phyloP scores from a whole-genome alignment of 2,113 vertebrate genomes.

The Syrrhaptes paradoxus region DNA sequence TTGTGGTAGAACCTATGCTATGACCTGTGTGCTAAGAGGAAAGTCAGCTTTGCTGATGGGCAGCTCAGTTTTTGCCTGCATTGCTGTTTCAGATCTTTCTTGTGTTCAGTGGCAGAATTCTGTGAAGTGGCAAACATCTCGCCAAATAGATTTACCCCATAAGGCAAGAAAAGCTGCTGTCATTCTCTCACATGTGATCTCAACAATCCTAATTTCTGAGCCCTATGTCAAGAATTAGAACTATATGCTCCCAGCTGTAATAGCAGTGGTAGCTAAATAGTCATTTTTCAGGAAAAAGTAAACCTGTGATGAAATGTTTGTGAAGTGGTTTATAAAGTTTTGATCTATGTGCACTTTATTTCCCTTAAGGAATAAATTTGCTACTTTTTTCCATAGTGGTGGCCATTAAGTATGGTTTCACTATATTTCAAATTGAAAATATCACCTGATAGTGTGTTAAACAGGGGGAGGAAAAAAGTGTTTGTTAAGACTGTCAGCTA shows the following conservation, averaged over 20 bases:
- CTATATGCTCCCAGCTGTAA: neutral
- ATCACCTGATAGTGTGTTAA: neutral
- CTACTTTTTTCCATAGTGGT: neutral
- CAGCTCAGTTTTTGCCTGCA: neutral
- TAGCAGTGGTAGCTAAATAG: neutral
- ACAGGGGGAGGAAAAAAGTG: neutral
- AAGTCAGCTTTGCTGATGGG: slow-evolving; percentile 5
- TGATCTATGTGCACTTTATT: neutral
- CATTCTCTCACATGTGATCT: neutral
- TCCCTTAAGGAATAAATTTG: neutral
- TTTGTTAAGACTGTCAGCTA: neutral
- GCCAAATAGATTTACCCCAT: neutral
- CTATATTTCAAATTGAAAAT: neutral
- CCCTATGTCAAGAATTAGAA: neutral
- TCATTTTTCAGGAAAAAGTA: neutral
- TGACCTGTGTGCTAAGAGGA: neutral
- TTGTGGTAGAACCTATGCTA: slow-evolving; percentile 43
- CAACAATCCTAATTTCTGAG: neutral
- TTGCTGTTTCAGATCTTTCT: slow-evolving; percentile 12
- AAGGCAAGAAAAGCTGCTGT: neutral
- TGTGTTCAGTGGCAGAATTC: slow-evolving; percentile 43
- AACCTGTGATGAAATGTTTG: neutral
- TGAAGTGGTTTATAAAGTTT: neutral
- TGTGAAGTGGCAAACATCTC: slow-evolving; percentile 21
- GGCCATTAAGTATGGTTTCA: neutral